Evolutionary conservation across 2,113 vertebrate species (phyloP).

Genomic region (Mastomys coucha): DNA sequence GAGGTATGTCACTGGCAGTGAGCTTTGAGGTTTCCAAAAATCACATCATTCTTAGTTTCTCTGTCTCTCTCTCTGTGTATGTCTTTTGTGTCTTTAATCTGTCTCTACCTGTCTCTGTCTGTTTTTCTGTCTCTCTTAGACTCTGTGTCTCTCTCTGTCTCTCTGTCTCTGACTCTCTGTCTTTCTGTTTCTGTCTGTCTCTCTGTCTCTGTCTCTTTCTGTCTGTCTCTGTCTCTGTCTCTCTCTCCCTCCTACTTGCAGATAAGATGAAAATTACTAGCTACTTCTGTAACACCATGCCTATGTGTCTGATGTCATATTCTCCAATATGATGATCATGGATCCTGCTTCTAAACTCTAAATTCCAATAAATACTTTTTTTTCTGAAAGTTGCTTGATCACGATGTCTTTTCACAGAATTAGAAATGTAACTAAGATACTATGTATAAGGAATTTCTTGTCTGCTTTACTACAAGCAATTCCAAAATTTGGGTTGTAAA

Average conservation of each 20-base stretch:
- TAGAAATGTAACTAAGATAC: too few species aligned
- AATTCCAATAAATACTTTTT: background rate
- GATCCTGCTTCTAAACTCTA: background rate
- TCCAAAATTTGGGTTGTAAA: background rate
- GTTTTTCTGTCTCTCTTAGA: background rate
- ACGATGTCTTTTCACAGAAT: background rate
- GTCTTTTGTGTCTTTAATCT: background rate
- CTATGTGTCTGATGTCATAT: background rate
- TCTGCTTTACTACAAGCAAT: background rate
- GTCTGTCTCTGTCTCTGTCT: too few species aligned
- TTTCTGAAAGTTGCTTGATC: background rate
- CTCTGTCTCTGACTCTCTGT: background rate
- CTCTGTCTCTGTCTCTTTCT: too few species aligned
- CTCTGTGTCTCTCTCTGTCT: background rate
- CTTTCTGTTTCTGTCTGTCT: background rate
- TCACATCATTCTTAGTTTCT: background rate
- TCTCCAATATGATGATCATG: background rate
- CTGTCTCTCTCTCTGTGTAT: fast-evolving
- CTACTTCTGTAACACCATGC: background rate
- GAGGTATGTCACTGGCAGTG: background rate
- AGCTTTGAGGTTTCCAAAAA: background rate
- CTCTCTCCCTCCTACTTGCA: background rate
- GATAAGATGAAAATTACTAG: background rate
- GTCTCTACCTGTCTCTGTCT: background rate
- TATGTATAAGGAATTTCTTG: background rate